Conservation (phyloP, 2,888 invertebrate species). For the Caenorhabditis imperialis region DNA sequence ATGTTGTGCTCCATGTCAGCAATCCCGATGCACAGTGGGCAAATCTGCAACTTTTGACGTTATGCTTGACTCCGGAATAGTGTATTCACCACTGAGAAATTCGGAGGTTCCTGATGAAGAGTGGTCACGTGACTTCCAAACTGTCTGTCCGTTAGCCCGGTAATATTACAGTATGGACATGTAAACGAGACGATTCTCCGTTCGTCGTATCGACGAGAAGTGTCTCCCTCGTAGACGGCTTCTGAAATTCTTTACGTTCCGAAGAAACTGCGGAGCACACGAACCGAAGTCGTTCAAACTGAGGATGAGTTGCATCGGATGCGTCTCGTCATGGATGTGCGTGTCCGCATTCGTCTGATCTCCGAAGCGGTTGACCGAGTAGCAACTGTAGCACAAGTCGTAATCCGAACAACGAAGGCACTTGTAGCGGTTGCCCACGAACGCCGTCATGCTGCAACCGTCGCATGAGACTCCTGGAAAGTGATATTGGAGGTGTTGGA, state of each 20-base stretch:
- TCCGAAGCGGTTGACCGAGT: constrained; percentile 32
- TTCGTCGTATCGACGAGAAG: constrained; percentile 90
- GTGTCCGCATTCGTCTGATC: constrained; percentile 8
- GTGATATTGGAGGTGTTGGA: too few relatives aligned
- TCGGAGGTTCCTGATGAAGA: constrained; percentile 91
- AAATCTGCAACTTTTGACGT: constrained; percentile 83
- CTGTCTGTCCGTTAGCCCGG: constrained; percentile 94
- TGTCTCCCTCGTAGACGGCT: constrained; percentile 95
- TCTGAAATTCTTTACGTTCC: too few relatives aligned
- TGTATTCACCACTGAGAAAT: constrained; percentile 84
- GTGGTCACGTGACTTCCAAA: constrained; percentile 85
- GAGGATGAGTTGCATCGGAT: constrained; percentile 98
- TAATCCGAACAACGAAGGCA: constrained; percentile 99
- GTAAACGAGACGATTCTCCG: constrained; percentile 85
- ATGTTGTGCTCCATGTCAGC: constrained; percentile 90
- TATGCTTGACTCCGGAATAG: background rate
- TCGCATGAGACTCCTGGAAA: constrained; percentile 96
- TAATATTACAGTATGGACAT: constrained; percentile 92
- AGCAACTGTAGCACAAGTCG: constrained; percentile 90
- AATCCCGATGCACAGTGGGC: constrained; percentile 95
- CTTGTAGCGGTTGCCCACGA: constrained; percentile 96
- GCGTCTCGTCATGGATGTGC: constrained; percentile 90
- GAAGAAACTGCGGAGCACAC: too few relatives aligned
- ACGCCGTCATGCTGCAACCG: constrained; percentile 97
- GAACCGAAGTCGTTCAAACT: constrained; percentile 93